These are phyloP conservation scores for Drosophila ogumai DNA, from an alignment of 1,140 invertebrate species.

Conservation along the genomic window DNA sequence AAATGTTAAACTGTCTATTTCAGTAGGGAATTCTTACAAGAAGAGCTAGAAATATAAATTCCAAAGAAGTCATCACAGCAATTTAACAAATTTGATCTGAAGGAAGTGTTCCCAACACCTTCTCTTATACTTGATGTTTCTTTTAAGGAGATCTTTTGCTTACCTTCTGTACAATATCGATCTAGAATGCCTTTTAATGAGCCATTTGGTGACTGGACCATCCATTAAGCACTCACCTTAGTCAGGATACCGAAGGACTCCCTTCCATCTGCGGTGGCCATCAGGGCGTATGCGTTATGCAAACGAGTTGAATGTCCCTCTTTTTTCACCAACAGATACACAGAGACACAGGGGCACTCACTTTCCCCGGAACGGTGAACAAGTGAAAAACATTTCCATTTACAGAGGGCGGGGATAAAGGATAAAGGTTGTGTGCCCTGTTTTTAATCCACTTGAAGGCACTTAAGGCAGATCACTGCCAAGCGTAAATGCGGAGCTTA, in stretches of 20 bases:
- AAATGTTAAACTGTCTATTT: too few species aligned
- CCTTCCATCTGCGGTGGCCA: background rate
- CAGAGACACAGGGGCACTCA: slow-evolving; percentile 15
- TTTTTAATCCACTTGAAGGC: slow-evolving; percentile 77
- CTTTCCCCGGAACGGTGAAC: slow-evolving; percentile 42
- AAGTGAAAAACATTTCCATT: slow-evolving; percentile 66
- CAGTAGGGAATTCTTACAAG: too few species aligned
- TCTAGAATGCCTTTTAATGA: slow-evolving; percentile 15
- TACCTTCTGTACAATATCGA: background rate
- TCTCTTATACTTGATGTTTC: background rate
- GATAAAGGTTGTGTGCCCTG: slow-evolving; percentile 47
- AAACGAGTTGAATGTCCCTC: background rate
- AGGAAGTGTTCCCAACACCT: background rate
- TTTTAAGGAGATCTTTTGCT: background rate
- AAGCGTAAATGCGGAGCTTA: slow-evolving; percentile 47
- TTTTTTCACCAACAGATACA: background rate
- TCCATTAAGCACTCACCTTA: background rate
- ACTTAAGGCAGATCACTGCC: slow-evolving; percentile 66
- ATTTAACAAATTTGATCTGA: background rate
- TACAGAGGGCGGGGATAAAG: background rate
- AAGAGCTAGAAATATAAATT: too few species aligned
- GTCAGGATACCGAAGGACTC: background rate
- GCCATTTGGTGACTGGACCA: background rate
- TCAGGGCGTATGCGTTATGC: slow-evolving; percentile 27
- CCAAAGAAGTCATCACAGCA: too few species aligned